Evolutionary conservation across 2,113 vertebrate species (phyloP), one percentile per base, ranked within the genome.

Genomic region (Corythornis vintsioides): DNA sequence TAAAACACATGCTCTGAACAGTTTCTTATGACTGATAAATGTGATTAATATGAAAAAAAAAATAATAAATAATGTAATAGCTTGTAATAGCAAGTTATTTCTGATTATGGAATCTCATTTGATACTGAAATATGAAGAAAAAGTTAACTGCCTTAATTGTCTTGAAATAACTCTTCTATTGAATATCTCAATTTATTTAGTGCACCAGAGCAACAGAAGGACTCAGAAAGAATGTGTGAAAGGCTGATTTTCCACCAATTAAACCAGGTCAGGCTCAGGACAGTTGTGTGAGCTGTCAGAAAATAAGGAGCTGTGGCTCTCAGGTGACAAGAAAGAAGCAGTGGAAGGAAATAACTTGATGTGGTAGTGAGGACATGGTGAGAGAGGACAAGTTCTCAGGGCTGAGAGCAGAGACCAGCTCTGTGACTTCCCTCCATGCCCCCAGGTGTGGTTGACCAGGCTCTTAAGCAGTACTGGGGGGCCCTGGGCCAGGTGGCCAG

Each of bases 51-150:
- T 38, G 24, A 78, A 55, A 84, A 90, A 88, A 31, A 60, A 87
- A 45, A 45, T 10, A 38, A 38, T 10, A 87, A 45, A 45, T 10
- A 38, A 38, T 11, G 38, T 38, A 38, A 11, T 38, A 38, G 38
- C 38, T 38, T 63, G 38, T 67, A 86, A 12, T 19, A 77, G 48
- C 52, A 94, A 78, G 48, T 70, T 81, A 52, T 65, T 92, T 89
- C 84, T 90, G 77, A 89, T 90, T 63, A 86, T 92, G 45, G 29
- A 35, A 72, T 72, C 55, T 60, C 48, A 57, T 82, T 72, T 95
- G 80, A 92, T 65, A 79, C 2, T 72, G 59, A 88, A 81, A 88
- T 65, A 76, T 16, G 65, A 83, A 70, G 56, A 72, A 88, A 75
- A 79, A 61, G 22, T 71, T 77, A 67, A 61, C 40, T 50, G 66